Percentiles rank a stretch among this genome's conserved stretches.
phyloP scores from a whole-genome alignment of 2,113 vertebrate species.

The Muntiacus reevesi region DNA sequence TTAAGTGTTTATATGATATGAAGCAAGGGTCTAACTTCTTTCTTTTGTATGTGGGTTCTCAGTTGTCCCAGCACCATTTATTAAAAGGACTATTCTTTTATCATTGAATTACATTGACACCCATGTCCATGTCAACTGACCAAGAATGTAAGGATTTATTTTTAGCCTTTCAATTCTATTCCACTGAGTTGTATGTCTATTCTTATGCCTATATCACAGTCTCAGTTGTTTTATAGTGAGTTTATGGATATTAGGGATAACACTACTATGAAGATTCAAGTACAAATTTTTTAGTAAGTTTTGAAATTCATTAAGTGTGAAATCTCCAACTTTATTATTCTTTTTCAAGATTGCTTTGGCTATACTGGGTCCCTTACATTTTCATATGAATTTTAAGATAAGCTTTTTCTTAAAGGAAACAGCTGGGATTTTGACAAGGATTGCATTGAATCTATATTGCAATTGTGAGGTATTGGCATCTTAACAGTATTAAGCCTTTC shows the following conservation, averaged over 20 bases:
- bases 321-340: not conserved
- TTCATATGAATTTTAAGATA: not conserved
- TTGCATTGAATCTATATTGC: not conserved
- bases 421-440: not conserved
- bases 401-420: not conserved
- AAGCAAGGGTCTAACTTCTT: not conserved
- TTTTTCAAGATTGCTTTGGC: not conserved
- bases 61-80: not conserved
- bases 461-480: not conserved
- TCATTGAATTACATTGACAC: not conserved
- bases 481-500: not conserved
- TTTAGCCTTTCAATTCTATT: not conserved
- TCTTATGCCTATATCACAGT: not conserved
- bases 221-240: not conserved
- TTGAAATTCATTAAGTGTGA: not conserved
- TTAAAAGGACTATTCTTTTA: not conserved
- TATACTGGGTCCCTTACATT: not conserved
- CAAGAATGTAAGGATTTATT: not conserved
- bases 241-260: not conserved
- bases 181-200: not conserved
- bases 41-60: not conserved
- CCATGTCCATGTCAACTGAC: not conserved
- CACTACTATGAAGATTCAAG: not conserved
- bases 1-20: not conserved
- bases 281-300: not conserved